Conservation (phyloP, 2,888 invertebrate genomes). For the Mylabris sibirica region DNA sequence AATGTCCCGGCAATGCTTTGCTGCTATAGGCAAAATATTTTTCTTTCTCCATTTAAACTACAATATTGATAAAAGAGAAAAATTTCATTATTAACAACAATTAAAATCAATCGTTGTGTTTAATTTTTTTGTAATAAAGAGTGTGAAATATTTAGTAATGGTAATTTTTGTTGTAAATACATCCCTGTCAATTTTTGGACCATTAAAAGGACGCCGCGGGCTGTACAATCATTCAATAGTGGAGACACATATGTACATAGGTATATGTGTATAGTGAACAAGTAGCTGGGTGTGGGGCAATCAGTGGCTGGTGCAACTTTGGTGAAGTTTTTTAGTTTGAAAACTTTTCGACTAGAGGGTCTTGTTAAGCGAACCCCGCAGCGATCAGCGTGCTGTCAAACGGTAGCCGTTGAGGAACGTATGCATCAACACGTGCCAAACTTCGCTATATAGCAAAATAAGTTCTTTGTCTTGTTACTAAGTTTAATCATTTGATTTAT, state of each 20-base stretch:
- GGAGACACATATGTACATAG: slow-evolving; percentile 17
- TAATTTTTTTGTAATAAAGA: neutral
- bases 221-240: slow-evolving; percentile 54
- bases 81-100: neutral
- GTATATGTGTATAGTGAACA: slow-evolving; percentile 30
- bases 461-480: slow-evolving; percentile 27
- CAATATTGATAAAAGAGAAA: neutral
- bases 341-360: slow-evolving; percentile 48
- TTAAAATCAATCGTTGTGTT: neutral
- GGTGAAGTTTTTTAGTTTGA: slow-evolving; percentile 46
- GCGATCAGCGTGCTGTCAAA: slow-evolving; percentile 42
- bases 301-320: slow-evolving; percentile 47
- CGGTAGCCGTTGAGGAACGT: slow-evolving; percentile 49
- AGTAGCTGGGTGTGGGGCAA: slow-evolving; percentile 49
- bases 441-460: slow-evolving; percentile 48
- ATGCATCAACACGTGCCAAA: slow-evolving; percentile 54
- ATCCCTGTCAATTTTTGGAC: slow-evolving; percentile 41
- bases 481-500: slow-evolving; percentile 16
- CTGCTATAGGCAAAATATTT: slow-evolving; percentile 19
- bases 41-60: slow-evolving; percentile 6
- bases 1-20: slow-evolving; percentile 16
- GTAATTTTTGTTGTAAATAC: neutral
- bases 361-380: slow-evolving; percentile 54
- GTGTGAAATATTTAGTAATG: neutral
- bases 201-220: slow-evolving; percentile 58